These are phyloP conservation scores for Lophochroa leadbeateri DNA, from an alignment of 2,113 vertebrate genomes.

Conservation along the genomic window DNA sequence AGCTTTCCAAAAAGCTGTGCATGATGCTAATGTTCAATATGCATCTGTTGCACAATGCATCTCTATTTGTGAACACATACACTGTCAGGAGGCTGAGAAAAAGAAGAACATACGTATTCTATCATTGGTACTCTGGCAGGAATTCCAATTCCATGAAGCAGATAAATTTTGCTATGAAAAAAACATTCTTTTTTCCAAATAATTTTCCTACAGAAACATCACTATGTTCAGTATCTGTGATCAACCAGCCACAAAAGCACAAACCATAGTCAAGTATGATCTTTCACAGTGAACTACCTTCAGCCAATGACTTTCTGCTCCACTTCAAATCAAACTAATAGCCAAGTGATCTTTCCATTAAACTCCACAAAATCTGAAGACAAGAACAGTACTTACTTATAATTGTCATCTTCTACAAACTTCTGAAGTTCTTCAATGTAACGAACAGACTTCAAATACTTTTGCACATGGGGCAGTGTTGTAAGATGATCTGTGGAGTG, in stretches of 20 bases:
- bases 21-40: not conserved
- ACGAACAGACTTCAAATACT: conserved; percentile 92
- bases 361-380: not conserved
- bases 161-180: not conserved
- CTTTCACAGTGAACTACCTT: not conserved
- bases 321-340: not conserved
- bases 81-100: not conserved
- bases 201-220: not conserved
- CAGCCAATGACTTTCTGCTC: not conserved
- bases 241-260: not conserved
- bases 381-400: conserved; percentile 83
- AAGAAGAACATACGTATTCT: not conserved
- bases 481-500: conserved; percentile 83
- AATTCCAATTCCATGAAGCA: not conserved
- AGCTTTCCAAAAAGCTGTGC: not conserved
- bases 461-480: conserved; percentile 90
- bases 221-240: not conserved
- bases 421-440: conserved; percentile 97
- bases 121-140: not conserved
- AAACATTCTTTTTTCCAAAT: not conserved
- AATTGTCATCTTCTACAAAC: conserved; percentile 96
- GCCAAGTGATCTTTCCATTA: not conserved
- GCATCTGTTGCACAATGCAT: not conserved
- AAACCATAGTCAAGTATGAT: not conserved
- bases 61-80: not conserved